Evolutionary conservation across 2,113 vertebrate species (phyloP), one percentile per base, ranked within the genome.

Genomic region (Xenopus laevis): DNA sequence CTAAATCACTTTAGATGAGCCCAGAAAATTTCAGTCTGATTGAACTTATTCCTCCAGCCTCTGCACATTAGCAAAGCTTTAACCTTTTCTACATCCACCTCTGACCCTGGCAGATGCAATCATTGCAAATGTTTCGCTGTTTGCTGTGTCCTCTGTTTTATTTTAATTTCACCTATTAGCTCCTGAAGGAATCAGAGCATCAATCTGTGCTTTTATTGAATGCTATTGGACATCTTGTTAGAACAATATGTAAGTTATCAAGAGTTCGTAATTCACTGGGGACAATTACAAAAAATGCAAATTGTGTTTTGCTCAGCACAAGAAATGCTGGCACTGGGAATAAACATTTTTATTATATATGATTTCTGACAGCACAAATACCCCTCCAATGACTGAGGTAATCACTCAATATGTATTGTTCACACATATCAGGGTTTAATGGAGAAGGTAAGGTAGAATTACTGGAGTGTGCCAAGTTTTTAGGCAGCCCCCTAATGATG

Each of bases 11-110:
- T 60, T 59, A 75, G 65, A 75, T 62, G 72, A 59, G 58, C 57
- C 17, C 65, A 52, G 72, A 68, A 60, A 74, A 75, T 68, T 60
- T 74, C 64, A 74, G 47, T 68, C 65, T 75, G 72, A 75, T 75
- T 68, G 44, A 75, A 68, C 65, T 20, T 74, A 53, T 67, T 67
- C 23, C 16, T 27, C 44, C 53, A 23, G 57, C 65, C 60, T 44
- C 52, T 60, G 72, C 46, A 74, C 55, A 68, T 75, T 68, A 60
- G 45, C 23, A 1, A 21, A 33, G 52, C 21, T 60, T 44, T 59
- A 55, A 10, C 68, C 64, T 60, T 30, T 52, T 13, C 57, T n/a
- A 15, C 23, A 27, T 13, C 12, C 57, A 60, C 72, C 72, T 68
- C 17, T 75, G 72, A 75, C 72, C 72, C 45, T 15, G 65, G 65